Evolutionary conservation across 2,888 invertebrate genomes (phyloP), one percentile per base, ranked within the genome.

Genomic region (Cataglyphis albicans): DNA sequence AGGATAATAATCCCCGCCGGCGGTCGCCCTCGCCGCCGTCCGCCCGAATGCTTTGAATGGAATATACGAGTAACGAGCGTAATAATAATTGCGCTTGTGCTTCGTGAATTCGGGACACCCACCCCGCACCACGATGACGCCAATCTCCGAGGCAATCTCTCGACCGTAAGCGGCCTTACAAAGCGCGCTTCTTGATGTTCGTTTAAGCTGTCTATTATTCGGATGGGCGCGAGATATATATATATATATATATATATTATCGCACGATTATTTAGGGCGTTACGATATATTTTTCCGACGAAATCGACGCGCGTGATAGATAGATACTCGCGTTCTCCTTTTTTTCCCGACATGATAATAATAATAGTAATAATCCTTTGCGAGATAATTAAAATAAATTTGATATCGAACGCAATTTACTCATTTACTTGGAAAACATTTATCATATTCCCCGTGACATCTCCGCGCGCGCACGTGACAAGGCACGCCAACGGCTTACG

Each of bases 1-100:
- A 92, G 92, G 91, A 93, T 94, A 94, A 94, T 93, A 91, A 92
- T 87, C 88, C 78, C 82, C 57, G 52, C n/a, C 76, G 85, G 75
- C 84, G 84, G 82, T 76, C 83, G 85, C 83, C 75, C 32, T 67
- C 74, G 74, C 10, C 61, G 32, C 32, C 44, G 74, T 48, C 76
- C 70, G 76, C 78, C 80, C 89, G 89, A 89, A 90, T 88, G 88
- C 84, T 87, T 88, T 89, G 86, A 91, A 91, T 91, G 87, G 87
- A 91, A 87, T 87, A 85, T 64, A 84, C 83, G 86, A 81, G 87
- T 89, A 91, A 92, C 91, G 91, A 91, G 88, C 86, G 87, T 88
- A 91, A 91, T 86, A 89, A 91, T 92, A 92, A 92, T 92, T 91
- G 89, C 87, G 88, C 91, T 90, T 90, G 91, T 89, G 89, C 88